These are phyloP conservation scores for Ariopsis seemanni DNA, from an alignment of 2,113 vertebrate species.

Conservation along the genomic window DNA sequence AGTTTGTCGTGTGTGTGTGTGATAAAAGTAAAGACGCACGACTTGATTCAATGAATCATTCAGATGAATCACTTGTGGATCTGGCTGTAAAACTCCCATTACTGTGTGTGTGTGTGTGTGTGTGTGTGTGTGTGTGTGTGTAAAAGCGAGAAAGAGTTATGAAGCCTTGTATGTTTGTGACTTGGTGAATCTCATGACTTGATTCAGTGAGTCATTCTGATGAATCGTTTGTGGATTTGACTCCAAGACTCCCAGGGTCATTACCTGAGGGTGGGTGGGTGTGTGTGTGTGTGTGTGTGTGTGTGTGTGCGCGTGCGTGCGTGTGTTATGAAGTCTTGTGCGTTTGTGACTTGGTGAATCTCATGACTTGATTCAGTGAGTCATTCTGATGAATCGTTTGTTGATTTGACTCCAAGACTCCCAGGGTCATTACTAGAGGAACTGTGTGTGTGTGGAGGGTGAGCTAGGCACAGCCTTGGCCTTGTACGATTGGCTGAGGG, in stretches of 20 bases:
- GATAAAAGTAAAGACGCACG: not conserved
- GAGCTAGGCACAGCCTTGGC: conserved; percentile 56
- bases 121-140: not conserved
- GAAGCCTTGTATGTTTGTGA: not conserved
- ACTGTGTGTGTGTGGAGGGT: conserved; percentile 5
- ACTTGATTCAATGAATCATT: conserved; percentile 12
- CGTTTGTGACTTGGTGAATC: not conserved
- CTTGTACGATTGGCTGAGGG: conserved; percentile 66
- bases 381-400: not conserved
- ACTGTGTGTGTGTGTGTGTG: not conserved
- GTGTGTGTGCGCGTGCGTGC: not conserved
- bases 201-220: not conserved
- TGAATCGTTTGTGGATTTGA: not conserved
- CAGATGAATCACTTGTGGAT: not conserved
- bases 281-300: not conserved
- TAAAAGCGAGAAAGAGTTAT: not conserved
- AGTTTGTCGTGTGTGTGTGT: not conserved
- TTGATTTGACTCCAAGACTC: not conserved
- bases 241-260: not conserved
- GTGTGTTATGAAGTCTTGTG: not conserved
- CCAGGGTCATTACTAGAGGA: not conserved
- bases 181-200: not conserved
- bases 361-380: not conserved
- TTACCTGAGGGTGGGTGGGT: not conserved
- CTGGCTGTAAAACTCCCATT: not conserved